Base-by-base conservation (phyloP, 2,888 invertebrate genomes). In the Callyntrura sp. region DNA sequence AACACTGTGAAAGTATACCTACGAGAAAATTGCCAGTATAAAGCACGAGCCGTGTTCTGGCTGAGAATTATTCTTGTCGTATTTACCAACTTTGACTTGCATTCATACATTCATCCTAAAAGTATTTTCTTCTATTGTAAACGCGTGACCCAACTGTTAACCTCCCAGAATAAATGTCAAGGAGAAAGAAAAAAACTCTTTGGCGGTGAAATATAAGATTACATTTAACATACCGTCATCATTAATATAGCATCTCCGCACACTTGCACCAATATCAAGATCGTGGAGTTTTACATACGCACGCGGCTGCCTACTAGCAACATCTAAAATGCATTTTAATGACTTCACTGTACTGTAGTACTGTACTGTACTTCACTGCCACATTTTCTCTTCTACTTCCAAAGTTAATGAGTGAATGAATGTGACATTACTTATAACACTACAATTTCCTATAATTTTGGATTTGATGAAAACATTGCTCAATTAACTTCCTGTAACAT, bases 41-140 rank as follows among this genome's bases (percentile, higher is more conserved):
- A 6, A 35, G 11, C 55, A 60, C 62, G 20, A 60, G 20, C 1
- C 35, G 3, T 35, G 35, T 8, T 28, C 43, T 25, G 65, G 51
- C 45, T 84, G 68, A 84, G 70, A 84, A 84, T 84, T 84, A 55
- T 20, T 70, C 17, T 51, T 35, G 12, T 81, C 17, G 12, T 25
- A 35, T 55, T 11, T 25, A 3, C 23, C 11, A 55, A 51, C 83
- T 68, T 70, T 35, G 48, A 35, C 23, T 48, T n/a, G 1, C 8
- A 23, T 17, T 25, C 20, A 28, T 14, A 0, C 28, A 28, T 6
- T 35, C 3, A 12, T 14, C 8, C 25, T 35, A 20, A 60, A 43
- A 35, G 20, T 57, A 35, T 17, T 79, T 57, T 20, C 73, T 76
- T 76, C 35, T 4, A 51, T 76, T 51, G 76, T 51, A 17, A 51